Conservation (phyloP, 2,888 invertebrate species). For the Orchesellides sinensis region DNA sequence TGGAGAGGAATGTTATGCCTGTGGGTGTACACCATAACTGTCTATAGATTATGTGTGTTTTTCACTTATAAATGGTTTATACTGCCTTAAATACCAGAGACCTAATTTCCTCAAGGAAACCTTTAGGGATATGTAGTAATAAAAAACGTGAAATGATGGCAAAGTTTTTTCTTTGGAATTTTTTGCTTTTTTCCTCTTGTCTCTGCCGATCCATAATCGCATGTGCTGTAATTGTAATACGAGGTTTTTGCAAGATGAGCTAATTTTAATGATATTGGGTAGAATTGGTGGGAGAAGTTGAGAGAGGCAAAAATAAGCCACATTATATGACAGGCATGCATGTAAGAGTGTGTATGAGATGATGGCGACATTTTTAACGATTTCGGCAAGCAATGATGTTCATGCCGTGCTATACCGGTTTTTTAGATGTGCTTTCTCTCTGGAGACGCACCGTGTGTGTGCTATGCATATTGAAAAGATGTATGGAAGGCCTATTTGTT, state of each 20-base stretch:
- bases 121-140: conserved; percentile 53
- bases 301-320: conserved; percentile 21
- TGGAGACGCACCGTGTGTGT: no score
- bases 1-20: conserved; percentile 9
- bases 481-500: background rate
- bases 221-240: conserved; percentile 57
- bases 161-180: conserved; percentile 44
- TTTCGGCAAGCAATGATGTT: conserved; percentile 36
- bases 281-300: conserved; percentile 12
- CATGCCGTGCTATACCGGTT: conserved; percentile 23
- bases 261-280: conserved; percentile 59
- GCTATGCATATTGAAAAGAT: background rate
- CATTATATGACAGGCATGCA: no score
- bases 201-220: conserved; percentile 32
- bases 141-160: conserved; percentile 57
- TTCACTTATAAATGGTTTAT: conserved; percentile 18
- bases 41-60: no score
- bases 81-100: conserved; percentile 54
- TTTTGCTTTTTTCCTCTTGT: background rate
- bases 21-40: no score
- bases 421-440: background rate
- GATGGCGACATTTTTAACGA: conserved; percentile 12
- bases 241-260: conserved; percentile 61
- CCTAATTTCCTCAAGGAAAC: conserved; percentile 55
- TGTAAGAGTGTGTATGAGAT: background rate